Evolutionary conservation across 2,888 invertebrate species (phyloP), one percentile per base, ranked within the genome.

Genomic region (Cinara cedri): DNA sequence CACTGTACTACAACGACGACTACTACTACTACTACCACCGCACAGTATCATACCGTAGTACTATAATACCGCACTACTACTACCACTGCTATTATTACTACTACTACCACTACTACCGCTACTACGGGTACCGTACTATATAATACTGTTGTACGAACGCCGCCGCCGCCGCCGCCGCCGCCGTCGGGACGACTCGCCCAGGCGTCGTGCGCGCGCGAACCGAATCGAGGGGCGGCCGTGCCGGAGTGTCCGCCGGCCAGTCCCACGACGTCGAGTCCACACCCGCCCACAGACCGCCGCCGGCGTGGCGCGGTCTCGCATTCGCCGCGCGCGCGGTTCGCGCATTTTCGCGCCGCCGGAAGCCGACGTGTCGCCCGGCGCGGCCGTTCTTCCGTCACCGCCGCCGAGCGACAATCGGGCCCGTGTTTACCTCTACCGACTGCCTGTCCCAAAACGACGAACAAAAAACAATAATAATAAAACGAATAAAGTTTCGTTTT

Each of bases 171-270:
- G 16, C 49, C 16, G 34, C 62, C 63, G 24, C 62, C 51, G 42
- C 9, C 26, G 49, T 4, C 9, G 21, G 2, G 49, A 62, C 72
- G 60, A 11, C 74, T 74, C 74, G 74, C 63, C 51, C 74, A 63
- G 74, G 63, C 74, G 63, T 63, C 21, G 8, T 63, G 74, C 51
- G 74, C 34, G 72, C 74, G 74, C 63, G 63, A 72, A 72, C 72
- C 74, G 63, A 63, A 51, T 51, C 74, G 74, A 42, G 68, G 68
- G 76, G 66, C 66, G 76, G 66, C 76, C 76, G 57, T 78, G 55
- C 34, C 57, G 68, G 46, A 63, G 72, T 72, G 26, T 34, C 66
- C 26, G 65, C 66, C 51, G 75, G 68, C 68, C 76, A 68, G 76
- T 68, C 76, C 76, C 76, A 76, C 76, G 21, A 66, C 44, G 57